These are phyloP conservation scores for Agonopterix arenella DNA, from an alignment of 2,888 invertebrate species.

Conservation along the genomic window DNA sequence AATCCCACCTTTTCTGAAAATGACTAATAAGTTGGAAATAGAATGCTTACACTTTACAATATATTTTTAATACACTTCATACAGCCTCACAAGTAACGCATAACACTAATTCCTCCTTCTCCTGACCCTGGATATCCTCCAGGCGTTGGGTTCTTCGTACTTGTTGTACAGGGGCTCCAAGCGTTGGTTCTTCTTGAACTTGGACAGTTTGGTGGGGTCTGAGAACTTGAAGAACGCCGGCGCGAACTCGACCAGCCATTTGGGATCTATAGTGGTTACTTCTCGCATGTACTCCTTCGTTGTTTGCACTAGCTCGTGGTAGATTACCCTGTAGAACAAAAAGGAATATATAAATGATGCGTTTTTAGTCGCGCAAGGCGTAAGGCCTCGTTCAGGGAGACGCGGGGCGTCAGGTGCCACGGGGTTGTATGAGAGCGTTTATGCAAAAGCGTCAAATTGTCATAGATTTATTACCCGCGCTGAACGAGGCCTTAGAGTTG, in stretches of 20 bases:
- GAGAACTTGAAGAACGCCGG: conserved; percentile 99
- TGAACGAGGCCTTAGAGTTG: no score
- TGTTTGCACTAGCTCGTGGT: conserved; percentile 98
- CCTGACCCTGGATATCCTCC: conserved; percentile 97
- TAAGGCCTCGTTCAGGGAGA: no score
- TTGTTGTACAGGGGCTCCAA: conserved; percentile 99
- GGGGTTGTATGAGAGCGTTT: no score
- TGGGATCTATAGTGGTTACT: conserved; percentile 97
- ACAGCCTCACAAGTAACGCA: not conserved
- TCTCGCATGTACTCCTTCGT: conserved; percentile 99
- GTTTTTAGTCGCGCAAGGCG: no score
- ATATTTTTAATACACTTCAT: no score
- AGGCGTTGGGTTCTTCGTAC: conserved; percentile 99
- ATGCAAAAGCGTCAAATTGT: no score
- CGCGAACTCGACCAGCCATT: conserved; percentile 99
- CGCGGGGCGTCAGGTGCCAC: no score
- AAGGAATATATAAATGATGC: no score
- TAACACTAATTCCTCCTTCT: conserved; percentile 86
- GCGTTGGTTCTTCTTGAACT: conserved; percentile 99
- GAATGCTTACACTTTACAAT: no score
- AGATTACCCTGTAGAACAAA: conserved; percentile 86
- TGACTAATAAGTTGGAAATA: no score
- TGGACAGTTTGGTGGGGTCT: conserved; percentile 98
- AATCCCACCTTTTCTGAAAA: no score
- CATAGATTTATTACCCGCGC: no score